A percentile compares a stretch with the other conserved stretches of the same genome.
These are phyloP conservation scores for Hydrozoanthus gracilis DNA, from an alignment of 92 coral and sea anemone species.

Conservation along the genomic window DNA sequence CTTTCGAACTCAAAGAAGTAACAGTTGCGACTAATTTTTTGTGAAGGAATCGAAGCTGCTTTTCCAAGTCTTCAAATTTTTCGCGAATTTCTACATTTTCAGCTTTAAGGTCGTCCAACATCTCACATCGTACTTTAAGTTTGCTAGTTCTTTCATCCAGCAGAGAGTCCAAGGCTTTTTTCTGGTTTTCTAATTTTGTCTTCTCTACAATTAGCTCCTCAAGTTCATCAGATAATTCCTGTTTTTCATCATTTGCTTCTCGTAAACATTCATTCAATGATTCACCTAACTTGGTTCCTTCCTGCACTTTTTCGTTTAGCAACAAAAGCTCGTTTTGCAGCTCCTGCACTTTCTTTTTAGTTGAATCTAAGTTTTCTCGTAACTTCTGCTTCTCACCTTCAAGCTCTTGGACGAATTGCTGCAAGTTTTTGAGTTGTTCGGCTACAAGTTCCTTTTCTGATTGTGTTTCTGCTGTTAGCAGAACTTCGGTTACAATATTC, in stretches of 20 bases:
- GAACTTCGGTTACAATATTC: neutral
- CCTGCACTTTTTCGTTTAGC: slow-evolving; percentile 69
- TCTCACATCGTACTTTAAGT: neutral
- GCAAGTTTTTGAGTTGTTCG: slow-evolving; percentile 56
- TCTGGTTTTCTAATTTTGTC: slow-evolving; percentile 49
- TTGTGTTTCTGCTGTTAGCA: neutral
- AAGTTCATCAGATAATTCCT: slow-evolving; percentile 76
- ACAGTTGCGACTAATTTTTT: slow-evolving; percentile 54
- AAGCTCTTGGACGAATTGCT: slow-evolving; percentile 62
- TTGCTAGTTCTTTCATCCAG: slow-evolving; percentile 20
- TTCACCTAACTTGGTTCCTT: slow-evolving; percentile 69
- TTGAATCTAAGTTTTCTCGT: slow-evolving; percentile 71
- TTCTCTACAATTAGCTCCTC: slow-evolving; percentile 85
- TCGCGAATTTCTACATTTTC: slow-evolving; percentile 58
- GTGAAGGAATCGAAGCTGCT: slow-evolving; percentile 49
- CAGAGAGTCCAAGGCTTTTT: neutral
- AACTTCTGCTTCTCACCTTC: slow-evolving; percentile 80
- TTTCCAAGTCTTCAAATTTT: slow-evolving; percentile 56
- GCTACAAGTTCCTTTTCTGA: slow-evolving; percentile 24
- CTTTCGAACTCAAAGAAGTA: neutral
- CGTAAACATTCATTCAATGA: slow-evolving; percentile 85
- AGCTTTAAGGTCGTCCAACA: slow-evolving; percentile 19
- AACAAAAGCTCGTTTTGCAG: slow-evolving; percentile 73
- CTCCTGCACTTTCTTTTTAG: slow-evolving; percentile 72
- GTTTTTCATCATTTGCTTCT: slow-evolving; percentile 86